Evolutionary conservation across 1,140 invertebrate species (phyloP), one percentile per base, ranked within the genome.

Genomic region (Trichonephila clavipes): DNA sequence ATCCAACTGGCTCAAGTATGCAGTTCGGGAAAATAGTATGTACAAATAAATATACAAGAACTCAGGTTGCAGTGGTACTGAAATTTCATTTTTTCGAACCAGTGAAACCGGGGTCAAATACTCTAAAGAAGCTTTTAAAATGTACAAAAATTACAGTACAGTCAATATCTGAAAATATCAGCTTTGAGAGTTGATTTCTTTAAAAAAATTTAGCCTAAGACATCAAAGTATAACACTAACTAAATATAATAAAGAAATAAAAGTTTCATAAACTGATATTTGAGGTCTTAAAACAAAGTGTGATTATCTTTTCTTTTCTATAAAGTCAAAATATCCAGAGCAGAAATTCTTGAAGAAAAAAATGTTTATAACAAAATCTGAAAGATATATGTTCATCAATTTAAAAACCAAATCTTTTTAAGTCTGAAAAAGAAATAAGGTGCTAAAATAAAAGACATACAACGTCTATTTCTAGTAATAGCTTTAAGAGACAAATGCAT

Each of bases 1-100:
- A 59, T 85, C 34, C 83, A 85, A 28, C 44, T 85, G 58, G 24
- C 72, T 58, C 18, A 64, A 64, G 16, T 44, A 61, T 88, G 61
- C 58, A 88, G 51, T 28, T 28, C 12, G 7, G 24, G 2, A 16
- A 64, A 87, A 88, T 8, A 40, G 24, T 87, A 88, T 88, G 12
- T 88, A 88, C 86, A 88, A 62, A 64, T 88, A 88, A 88, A 88
- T 64, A 64, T 88, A 88, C 86, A 88, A 51, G 51, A 88, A 88
- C 61, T 64, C 86, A 88, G 86, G 64, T 88, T 88, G 59, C 86
- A 88, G 86, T 88, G 86, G 86, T 64, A 58, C 86, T 64, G 62
- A 34, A 88, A 88, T 58, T 88, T 19, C 28, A 34, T 44, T 64
- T 88, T 64, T 88, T 12, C 18, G 19, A 88, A 64, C 86, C 86